Evolutionary conservation across 2,888 invertebrate species (phyloP).

Genomic region (Sabellastarte sp.): DNA sequence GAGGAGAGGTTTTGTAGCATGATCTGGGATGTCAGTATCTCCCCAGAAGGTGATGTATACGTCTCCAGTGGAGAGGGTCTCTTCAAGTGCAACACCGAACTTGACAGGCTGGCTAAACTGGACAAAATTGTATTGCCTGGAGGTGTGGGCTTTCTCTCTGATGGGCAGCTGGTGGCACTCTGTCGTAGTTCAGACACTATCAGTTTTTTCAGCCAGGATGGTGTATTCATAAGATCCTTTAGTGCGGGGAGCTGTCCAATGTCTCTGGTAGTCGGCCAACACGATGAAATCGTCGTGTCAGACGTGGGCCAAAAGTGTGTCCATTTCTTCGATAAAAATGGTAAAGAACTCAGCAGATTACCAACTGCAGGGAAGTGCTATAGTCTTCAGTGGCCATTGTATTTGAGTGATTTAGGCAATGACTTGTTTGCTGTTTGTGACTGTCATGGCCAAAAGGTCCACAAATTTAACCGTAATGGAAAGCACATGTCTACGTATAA

Average conservation of each 20-base stretch:
- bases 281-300: constrained; percentile 20
- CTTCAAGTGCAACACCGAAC: constrained; percentile 16
- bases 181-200: constrained; percentile 18
- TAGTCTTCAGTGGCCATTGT: constrained; percentile 20
- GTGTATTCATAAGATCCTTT: constrained; percentile 18
- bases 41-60: constrained; percentile 4
- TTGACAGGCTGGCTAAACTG: constrained; percentile 11
- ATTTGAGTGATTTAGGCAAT: constrained; percentile 5
- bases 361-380: constrained; percentile 7
- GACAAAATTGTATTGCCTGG: constrained; percentile 22
- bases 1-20: constrained; percentile 19
- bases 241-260: constrained; percentile 15
- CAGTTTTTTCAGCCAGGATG: constrained; percentile 18
- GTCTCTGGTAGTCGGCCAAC: constrained; percentile 9
- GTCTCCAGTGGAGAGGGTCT: constrained; percentile 16
- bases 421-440: constrained; percentile 16
- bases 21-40: constrained; percentile 23
- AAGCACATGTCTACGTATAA: not conserved
- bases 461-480: constrained; percentile 11
- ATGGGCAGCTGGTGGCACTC: constrained; percentile 17
- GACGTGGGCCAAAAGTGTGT: constrained; percentile 18
- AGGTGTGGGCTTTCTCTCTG: constrained; percentile 19
- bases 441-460: constrained; percentile 18
- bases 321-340: constrained; percentile 14
- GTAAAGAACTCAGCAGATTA: constrained; percentile 6